Conservation (phyloP, 2,113 vertebrate genomes). For the Daboia siamensis region DNA sequence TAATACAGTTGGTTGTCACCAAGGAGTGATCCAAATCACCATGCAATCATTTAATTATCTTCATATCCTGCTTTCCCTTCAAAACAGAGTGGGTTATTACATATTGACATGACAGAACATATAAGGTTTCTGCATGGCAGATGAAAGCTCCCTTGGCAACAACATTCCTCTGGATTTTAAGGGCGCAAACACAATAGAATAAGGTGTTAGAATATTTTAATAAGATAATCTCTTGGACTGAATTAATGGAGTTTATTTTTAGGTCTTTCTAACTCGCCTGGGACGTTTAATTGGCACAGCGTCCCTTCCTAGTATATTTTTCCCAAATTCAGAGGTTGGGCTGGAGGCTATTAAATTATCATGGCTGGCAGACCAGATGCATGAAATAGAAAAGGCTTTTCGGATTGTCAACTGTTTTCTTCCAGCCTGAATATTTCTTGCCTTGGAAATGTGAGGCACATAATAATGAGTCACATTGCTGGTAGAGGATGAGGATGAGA, state of each 20-base stretch:
- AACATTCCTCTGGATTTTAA: not conserved
- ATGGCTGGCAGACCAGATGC: not conserved
- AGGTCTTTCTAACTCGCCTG: not conserved
- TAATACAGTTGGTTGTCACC: not conserved
- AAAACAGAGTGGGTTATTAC: not conserved
- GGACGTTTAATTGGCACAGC: not conserved
- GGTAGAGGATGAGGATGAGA: not conserved
- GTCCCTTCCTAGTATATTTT: not conserved
- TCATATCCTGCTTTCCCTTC: not conserved
- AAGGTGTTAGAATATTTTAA: not conserved
- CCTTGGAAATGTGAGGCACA: not conserved
- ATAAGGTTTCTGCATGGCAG: not conserved
- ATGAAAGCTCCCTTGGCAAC: not conserved
- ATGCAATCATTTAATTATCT: not conserved
- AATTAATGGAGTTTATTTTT: constrained; percentile 12
- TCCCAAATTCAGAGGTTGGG: not conserved
- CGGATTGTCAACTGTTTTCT: not conserved
- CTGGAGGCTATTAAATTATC: not conserved
- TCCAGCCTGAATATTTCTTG: not conserved
- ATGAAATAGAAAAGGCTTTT: rapidly evolving
- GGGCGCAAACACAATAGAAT: constrained; percentile 4
- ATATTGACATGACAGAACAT: not conserved
- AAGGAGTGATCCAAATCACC: not conserved
- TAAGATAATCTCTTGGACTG: not conserved
- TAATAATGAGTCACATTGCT: not conserved